Base-by-base conservation (phyloP, 2,888 invertebrate genomes). In the Stratiomys singularior region DNA sequence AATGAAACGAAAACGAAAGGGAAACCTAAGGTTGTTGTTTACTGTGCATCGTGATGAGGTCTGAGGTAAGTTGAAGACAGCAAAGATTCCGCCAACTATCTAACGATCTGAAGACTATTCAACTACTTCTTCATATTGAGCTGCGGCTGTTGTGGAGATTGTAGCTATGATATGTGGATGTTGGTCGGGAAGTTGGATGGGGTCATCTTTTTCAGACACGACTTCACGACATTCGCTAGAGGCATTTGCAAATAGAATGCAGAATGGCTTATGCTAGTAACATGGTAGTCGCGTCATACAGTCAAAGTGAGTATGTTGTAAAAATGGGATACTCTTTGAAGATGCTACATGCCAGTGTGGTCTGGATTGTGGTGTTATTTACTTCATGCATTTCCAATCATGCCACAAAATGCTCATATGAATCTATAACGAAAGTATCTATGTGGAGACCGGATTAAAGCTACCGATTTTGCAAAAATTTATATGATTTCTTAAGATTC, bases 1-100 rank as follows among this genome's bases (percentile, higher is more conserved):
- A 77, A 79, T 77, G 77, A 79, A 79, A 79, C 76, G 79, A 79
- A 79, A 79, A 79, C 74, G 79, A 79, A 79, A 79, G 79, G 79
- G 77, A 77, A 72, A 79, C 76, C 76, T 74, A 74, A 74, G 74
- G 77, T 77, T 79, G 74, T 79, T 77, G 77, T 74, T 74, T 60
- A 58, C 56, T 72, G 60, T 58, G 56, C 79, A 79, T 77, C 77
- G 77, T 67, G 37, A 67, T 76, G 67, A 18, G 47, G 69, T 69
- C 47, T 47, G 47, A 69, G 69, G 47, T 44, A 69, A 69, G 47
- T 13, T 13, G 47, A 69, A 21, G 25, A 21, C 69, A 25, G 25
- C 56, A 28, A 74, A 77, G 77, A 79, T 78, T 76, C 76, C 64
- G 56, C 78, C 78, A 67, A 74, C 74, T 28, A 64, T 64, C 30